Conservation (phyloP, 1,140 invertebrate genomes). For the Rhopalosiphum maidis region DNA sequence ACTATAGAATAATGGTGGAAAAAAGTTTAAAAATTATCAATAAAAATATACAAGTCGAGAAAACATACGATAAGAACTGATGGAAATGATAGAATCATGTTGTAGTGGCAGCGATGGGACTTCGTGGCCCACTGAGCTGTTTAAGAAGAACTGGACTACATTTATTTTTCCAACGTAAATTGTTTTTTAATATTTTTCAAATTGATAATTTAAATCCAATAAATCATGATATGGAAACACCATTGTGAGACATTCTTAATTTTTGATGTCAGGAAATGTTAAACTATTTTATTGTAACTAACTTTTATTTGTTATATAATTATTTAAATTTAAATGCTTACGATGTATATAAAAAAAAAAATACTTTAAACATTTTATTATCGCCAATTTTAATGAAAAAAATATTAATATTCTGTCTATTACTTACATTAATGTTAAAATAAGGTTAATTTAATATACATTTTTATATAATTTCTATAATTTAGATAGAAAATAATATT, state of each 20-base stretch:
- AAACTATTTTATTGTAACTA: too few species aligned
- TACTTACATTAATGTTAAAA: background rate
- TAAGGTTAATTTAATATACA: background rate
- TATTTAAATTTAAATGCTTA: background rate
- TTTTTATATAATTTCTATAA: background rate
- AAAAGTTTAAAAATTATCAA: too few species aligned
- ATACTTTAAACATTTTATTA: background rate
- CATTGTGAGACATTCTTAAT: background rate
- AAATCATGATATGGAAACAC: background rate
- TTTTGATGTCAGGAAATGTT: background rate
- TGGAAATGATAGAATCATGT: too few species aligned
- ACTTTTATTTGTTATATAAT: background rate
- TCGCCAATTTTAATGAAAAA: background rate
- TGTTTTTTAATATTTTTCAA: too few species aligned
- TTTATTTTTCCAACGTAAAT: too few species aligned
- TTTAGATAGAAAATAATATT: background rate
- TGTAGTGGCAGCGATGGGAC: too few species aligned
- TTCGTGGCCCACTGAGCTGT: too few species aligned
- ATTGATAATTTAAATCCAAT: too few species aligned
- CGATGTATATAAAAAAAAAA: background rate
- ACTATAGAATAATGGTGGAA: too few species aligned
- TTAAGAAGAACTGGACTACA: too few species aligned
- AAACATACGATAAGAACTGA: too few species aligned
- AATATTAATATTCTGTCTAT: background rate
- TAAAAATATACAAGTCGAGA: too few species aligned